Evolutionary conservation across 2,113 vertebrate genomes (phyloP).

Genomic region (Gavia stellata): DNA sequence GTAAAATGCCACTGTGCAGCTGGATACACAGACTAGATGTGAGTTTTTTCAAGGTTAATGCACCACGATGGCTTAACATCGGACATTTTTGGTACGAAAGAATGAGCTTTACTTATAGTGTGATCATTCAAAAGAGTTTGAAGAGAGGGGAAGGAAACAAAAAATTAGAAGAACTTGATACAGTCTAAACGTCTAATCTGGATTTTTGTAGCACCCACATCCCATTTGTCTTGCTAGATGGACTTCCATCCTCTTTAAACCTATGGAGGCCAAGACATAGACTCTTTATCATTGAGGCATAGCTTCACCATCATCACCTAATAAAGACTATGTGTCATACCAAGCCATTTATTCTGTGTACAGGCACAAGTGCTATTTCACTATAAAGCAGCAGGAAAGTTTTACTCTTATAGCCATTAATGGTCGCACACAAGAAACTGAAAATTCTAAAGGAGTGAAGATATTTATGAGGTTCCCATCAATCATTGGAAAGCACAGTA

Average conservation of each 20-base stretch:
- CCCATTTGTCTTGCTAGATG: not conserved
- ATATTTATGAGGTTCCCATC: not conserved
- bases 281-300: fast-evolving
- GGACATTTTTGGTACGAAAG: not conserved
- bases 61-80: not conserved
- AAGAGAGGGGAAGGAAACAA: not conserved
- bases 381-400: not conserved
- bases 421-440: not conserved
- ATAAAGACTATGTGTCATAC: not conserved
- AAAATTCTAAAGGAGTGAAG: not conserved
- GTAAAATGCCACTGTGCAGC: not conserved
- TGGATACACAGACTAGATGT: not conserved
- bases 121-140: not conserved
- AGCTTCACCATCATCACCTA: not conserved
- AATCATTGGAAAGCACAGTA: not conserved
- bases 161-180: not conserved
- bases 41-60: not conserved
- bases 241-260: not conserved
- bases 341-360: not conserved
- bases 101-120: not conserved
- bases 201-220: not conserved
- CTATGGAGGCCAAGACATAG: not conserved
- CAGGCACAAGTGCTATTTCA: not conserved
- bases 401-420: not conserved
- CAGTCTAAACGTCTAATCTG: not conserved